These are phyloP conservation scores for Lycocorax pyrrhopterus DNA, from an alignment of 2,113 vertebrate species.

Conservation along the genomic window DNA sequence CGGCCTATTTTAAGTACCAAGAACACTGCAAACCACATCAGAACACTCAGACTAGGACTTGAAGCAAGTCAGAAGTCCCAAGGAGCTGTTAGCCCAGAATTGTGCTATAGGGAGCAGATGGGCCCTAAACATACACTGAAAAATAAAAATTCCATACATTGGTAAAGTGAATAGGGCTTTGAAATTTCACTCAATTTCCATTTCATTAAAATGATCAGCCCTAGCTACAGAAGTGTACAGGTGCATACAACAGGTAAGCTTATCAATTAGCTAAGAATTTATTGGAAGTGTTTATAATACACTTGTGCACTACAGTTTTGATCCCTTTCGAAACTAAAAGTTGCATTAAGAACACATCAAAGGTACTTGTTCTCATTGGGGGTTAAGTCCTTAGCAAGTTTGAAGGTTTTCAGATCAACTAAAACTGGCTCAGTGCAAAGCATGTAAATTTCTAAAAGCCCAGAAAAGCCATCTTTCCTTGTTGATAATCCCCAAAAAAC, in stretches of 20 bases:
- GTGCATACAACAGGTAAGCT: background rate
- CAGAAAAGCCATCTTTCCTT: background rate
- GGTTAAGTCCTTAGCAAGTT: conserved; percentile 21
- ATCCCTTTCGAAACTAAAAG: background rate
- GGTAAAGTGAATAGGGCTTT: background rate
- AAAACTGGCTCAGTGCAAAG: background rate
- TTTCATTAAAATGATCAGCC: background rate
- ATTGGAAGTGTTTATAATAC: background rate
- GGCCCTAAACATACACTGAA: background rate
- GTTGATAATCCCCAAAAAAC: background rate
- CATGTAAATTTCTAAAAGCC: background rate
- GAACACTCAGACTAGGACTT: background rate
- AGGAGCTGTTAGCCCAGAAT: background rate
- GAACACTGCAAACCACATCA: background rate
- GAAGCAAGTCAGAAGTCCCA: background rate
- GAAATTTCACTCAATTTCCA: background rate
- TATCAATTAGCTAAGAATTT: background rate
- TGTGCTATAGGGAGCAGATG: background rate
- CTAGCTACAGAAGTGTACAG: background rate
- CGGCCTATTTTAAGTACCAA: background rate
- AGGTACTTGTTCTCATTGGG: background rate
- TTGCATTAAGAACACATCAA: background rate
- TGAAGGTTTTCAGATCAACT: conserved; percentile 19
- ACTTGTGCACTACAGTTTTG: background rate
- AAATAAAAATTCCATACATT: background rate